Base-by-base conservation (phyloP, 2,888 invertebrate species). In the Polyommatus iphigenia region DNA sequence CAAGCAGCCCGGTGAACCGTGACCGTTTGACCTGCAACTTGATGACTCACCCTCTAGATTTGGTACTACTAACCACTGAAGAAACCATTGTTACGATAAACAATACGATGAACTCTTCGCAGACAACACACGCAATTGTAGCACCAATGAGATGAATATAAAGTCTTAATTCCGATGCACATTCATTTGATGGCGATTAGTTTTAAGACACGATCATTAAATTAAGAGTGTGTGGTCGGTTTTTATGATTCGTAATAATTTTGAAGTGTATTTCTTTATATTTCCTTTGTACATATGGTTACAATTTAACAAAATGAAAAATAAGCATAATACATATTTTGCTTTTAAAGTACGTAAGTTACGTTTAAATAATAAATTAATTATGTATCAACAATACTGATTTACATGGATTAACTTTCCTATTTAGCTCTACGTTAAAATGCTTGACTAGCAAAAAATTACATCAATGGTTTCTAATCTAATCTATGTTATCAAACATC, bases 11-110 rank as follows among this genome's bases (percentile, higher is more conserved):
- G 82, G 83, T 88, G 90, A 90, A 90, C 91, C 89, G 86, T 84
- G 86, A 87, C 88, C 86, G 83, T 85, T 79, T 87, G 88, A 90
- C 90, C 90, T 85, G 86, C 81, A 81, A 81, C 82, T 83, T 83
- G 88, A 87, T 91, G 91, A 92, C 83, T 92, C 92, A 93, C 87
- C 89, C 87, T 87, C 87, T 24, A 91, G 90, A 90, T 91, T 89
- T 85, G 83, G 84, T 84, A 84, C 83, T 86, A 89, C 89, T 89
- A 89, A 89, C 85, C 81, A 83, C 82, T 81, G 81, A 86, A 91
- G 90, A 89, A 91, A 88, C 83, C 80, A 90, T 92, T 92, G 92
- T 93, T 87, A 83, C 82, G 32, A 78, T 79, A 77, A 78, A 78
- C 57, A 77, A 67, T 46, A 77, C 62, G 76, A 54, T 75, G 75